These are phyloP conservation scores for Spheniscus humboldti DNA, from an alignment of 2,797 vertebrate species.

Conservation along the genomic window DNA sequence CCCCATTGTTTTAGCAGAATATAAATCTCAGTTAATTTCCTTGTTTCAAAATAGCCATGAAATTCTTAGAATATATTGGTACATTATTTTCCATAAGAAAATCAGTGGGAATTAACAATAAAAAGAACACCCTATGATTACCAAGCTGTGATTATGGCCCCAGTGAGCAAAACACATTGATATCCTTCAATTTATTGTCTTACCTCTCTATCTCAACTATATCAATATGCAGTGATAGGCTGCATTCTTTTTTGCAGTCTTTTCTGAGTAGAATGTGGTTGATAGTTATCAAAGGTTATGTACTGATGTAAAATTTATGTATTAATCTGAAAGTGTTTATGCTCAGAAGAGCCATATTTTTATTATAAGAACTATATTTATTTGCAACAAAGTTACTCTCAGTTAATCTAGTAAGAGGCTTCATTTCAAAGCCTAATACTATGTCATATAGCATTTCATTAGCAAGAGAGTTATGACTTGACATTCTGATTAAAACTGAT, in stretches of 20 bases:
- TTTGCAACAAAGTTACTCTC: neutral
- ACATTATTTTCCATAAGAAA: neutral
- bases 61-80: neutral
- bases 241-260: neutral
- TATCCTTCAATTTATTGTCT: conserved; percentile 14
- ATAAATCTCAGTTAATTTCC: neutral
- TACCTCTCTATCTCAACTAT: neutral
- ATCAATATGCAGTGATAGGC: neutral
- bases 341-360: neutral
- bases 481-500: conserved; percentile 19
- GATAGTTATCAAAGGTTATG: neutral
- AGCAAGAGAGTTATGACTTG: neutral
- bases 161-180: neutral
- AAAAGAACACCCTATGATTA: conserved; percentile 4
- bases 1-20: neutral
- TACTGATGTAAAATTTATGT: neutral
- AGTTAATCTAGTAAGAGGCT: neutral
- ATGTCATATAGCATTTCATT: neutral
- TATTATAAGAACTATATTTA: neutral
- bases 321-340: neutral
- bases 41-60: neutral
- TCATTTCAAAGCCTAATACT: neutral
- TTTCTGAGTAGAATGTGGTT: neutral
- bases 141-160: neutral
- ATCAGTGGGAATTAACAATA: conserved; percentile 6